phyloP scores from a whole-genome alignment of 1,140 invertebrate species.

The Hylaeus volcanicus region DNA sequence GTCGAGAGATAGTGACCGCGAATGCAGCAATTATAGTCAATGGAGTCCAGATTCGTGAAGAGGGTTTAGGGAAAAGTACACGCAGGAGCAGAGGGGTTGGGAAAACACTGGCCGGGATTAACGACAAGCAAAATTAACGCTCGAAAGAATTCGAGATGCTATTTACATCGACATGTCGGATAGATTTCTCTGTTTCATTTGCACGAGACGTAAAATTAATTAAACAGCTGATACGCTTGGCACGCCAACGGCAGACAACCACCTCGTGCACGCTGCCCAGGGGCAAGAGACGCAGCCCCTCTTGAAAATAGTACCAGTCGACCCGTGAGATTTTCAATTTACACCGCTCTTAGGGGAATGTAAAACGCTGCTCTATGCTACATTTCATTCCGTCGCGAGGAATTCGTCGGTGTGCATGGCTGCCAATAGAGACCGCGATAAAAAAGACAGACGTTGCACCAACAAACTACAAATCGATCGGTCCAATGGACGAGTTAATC shows the following conservation, averaged over 20 bases:
- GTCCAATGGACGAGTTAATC: conserved; percentile 50
- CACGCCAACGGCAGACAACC: conserved; percentile 27
- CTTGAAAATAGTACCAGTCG: conserved; percentile 47
- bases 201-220: conserved; percentile 72
- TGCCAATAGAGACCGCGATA: conserved; percentile 42
- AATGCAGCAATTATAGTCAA: background rate
- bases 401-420: conserved; percentile 53
- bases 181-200: conserved; percentile 71
- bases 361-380: conserved; percentile 38
- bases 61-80: background rate
- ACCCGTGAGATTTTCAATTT: conserved; percentile 63
- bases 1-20: no score
- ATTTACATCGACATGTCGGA: conserved; percentile 59
- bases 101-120: conserved; percentile 6
- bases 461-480: conserved; percentile 55
- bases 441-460: conserved; percentile 12
- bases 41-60: background rate
- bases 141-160: conserved; percentile 17
- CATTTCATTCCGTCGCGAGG: conserved; percentile 52
- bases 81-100: background rate
- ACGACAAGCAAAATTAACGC: conserved; percentile 19
- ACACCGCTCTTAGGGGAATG: conserved; percentile 49
- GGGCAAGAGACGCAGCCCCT: conserved; percentile 57
- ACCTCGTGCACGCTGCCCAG: conserved; percentile 19
- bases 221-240: conserved; percentile 70